These are phyloP conservation scores for Euwallacea fornicatus DNA, from an alignment of 1,140 invertebrate species.

Conservation along the genomic window DNA sequence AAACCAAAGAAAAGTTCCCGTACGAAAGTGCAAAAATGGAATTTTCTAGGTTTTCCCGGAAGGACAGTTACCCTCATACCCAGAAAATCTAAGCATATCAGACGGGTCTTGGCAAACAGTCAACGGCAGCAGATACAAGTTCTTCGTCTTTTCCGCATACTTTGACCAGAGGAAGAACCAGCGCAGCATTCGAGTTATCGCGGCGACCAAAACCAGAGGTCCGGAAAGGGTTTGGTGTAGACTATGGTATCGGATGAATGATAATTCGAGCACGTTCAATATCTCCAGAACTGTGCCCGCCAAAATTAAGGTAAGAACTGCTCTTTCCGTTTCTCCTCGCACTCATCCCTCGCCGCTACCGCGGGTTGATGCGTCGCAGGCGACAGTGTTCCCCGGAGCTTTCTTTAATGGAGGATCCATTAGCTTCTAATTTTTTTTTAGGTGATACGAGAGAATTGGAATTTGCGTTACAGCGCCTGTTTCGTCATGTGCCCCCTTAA, in stretches of 20 bases:
- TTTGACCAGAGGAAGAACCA: slow-evolving; percentile 74
- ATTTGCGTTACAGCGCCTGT: slow-evolving; percentile 88
- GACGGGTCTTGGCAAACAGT: slow-evolving; percentile 62
- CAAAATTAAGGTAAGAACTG: slow-evolving; percentile 69
- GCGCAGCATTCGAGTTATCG: slow-evolving; percentile 76
- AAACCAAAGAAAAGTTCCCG: background rate
- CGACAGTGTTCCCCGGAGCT: too few species aligned
- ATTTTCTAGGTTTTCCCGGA: slow-evolving; percentile 46
- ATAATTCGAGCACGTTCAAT: slow-evolving; percentile 53
- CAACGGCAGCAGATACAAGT: slow-evolving; percentile 70
- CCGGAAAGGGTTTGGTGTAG: slow-evolving; percentile 84
- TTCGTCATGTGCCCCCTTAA: slow-evolving; percentile 82
- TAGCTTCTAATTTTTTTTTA: slow-evolving; percentile 46
- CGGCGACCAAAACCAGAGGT: slow-evolving; percentile 81
- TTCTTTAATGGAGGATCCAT: background rate
- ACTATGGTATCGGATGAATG: slow-evolving; percentile 67
- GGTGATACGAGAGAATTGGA: slow-evolving; percentile 92
- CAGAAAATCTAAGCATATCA: slow-evolving; percentile 54
- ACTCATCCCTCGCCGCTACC: too few species aligned
- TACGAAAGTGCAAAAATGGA: background rate
- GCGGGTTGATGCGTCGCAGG: too few species aligned
- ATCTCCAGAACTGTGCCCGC: slow-evolving; percentile 71
- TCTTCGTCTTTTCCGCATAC: slow-evolving; percentile 90
- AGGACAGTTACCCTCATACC: slow-evolving; percentile 55
- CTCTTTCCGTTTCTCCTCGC: background rate